phyloP scores from a whole-genome alignment of 2,113 vertebrate species.

The Antennarius striatus region DNA sequence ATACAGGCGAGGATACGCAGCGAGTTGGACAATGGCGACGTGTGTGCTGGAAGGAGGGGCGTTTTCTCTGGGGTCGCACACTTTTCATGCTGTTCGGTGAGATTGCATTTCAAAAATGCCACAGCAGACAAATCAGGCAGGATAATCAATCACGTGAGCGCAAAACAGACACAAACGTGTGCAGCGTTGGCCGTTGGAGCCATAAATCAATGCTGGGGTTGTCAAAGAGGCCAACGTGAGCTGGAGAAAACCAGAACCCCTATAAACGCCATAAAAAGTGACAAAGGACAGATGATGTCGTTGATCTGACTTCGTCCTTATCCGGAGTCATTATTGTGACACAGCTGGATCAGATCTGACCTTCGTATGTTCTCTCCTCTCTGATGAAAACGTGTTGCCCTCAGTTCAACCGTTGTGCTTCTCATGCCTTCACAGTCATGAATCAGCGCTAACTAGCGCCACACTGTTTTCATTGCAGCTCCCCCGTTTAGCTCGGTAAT shows the following conservation, averaged over 20 bases:
- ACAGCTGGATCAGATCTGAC: conserved; percentile 59
- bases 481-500: conserved; percentile 57
- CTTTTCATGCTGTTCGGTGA: conserved; percentile 73
- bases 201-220: conserved; percentile 76
- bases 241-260: conserved; percentile 41
- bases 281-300: conserved; percentile 55
- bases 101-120: conserved; percentile 77
- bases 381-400: conserved; percentile 60
- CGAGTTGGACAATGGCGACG: conserved; percentile 1
- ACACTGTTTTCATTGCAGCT: conserved; percentile 47
- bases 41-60: not conserved
- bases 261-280: conserved; percentile 39
- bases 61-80: conserved; percentile 66
- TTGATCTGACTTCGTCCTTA: too few species aligned
- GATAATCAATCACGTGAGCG: conserved; percentile 80
- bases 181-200: conserved; percentile 64
- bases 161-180: conserved; percentile 38
- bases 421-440: conserved; percentile 40
- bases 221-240: conserved; percentile 70
- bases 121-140: conserved; percentile 76
- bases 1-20: conserved; percentile 30
- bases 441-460: conserved; percentile 47
- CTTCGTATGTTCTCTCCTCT: conserved; percentile 67
- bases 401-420: conserved; percentile 22
- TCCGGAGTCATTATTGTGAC: too few species aligned